Base-by-base conservation (phyloP, 1,140 invertebrate genomes). In the Orius insidiosus region DNA sequence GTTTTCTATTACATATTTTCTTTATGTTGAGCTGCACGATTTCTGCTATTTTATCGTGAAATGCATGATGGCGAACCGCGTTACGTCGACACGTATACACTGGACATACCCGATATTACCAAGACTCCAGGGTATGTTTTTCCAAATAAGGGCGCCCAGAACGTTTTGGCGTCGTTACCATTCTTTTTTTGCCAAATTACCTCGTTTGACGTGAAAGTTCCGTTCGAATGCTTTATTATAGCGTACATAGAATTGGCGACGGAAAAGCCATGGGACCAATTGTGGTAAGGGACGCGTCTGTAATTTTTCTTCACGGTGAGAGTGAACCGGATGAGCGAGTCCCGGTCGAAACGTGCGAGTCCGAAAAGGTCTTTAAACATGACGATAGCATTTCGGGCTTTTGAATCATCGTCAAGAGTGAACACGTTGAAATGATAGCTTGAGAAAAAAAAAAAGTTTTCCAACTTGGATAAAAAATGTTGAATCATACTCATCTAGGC, bases 301-400 rank as follows among this genome's bases (percentile, higher is more conserved):
- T 88, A 88, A 62, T 87, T 88, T 57, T 85, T 87, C 56, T 72
- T 70, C 0, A 87, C 81, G 0, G 84, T 88, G 46, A 89, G 57
- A 5, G 76, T 73, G 57, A 88, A 32, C 44, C 74, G 63, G 15
- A 78, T 70, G 32, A 87, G 59, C 39, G 69, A 70, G 42, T 65
- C 64, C 11, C 64, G 56, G 54, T 78, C 72, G 56, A 78, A 83
- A 51, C 70, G 64, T 1, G 61, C 57, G 14, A 71, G 47, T 5
- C 68, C 66, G 56, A 83, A 83, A 3, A 87, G 66, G 55, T 82
- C 79, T 11, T 70, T 70, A 57, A 88, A 85, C 84, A 87, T 87
- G 53, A 68, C 74, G 15, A 88, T 69, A 0, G 78, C 72, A 48
- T 74, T 71, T 18, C 74, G 64, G 5, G 78, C 77, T 59, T 75